Conservation (phyloP, 2,888 invertebrate genomes). For the Slavum lentiscoides region DNA sequence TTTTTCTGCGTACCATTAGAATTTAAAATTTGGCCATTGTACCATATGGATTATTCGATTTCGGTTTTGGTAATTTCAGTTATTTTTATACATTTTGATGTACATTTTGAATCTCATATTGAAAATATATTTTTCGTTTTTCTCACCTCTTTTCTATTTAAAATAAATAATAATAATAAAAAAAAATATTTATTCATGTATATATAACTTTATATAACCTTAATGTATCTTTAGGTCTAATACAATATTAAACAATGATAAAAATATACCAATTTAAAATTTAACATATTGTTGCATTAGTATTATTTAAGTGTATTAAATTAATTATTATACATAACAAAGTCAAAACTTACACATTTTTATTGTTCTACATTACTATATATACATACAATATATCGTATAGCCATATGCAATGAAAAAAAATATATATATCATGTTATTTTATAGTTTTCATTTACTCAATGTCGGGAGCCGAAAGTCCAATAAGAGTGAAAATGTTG, state of each 20-base stretch:
- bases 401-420: too few species aligned
- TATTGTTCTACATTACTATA: background rate
- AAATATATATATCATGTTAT: constrained; percentile 41
- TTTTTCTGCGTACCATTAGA: too few species aligned
- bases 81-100: too few species aligned
- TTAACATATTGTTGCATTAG: background rate
- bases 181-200: too few species aligned
- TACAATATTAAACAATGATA: too few species aligned
- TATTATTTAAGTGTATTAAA: background rate
- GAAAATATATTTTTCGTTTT: too few species aligned
- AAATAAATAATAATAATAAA: too few species aligned
- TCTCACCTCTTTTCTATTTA: too few species aligned
- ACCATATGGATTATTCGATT: too few species aligned
- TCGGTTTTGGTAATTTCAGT: too few species aligned
- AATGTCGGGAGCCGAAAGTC: constrained; percentile 94
- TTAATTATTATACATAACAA: background rate
- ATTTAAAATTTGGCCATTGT: too few species aligned
- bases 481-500: constrained; percentile 97
- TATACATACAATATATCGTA: constrained; percentile 7
- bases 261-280: background rate
- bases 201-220: background rate
- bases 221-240: background rate
- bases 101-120: too few species aligned
- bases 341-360: background rate
- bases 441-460: constrained; percentile 94